Conservation (phyloP, 1,140 invertebrate species). For the Monochamus saltuarius region DNA sequence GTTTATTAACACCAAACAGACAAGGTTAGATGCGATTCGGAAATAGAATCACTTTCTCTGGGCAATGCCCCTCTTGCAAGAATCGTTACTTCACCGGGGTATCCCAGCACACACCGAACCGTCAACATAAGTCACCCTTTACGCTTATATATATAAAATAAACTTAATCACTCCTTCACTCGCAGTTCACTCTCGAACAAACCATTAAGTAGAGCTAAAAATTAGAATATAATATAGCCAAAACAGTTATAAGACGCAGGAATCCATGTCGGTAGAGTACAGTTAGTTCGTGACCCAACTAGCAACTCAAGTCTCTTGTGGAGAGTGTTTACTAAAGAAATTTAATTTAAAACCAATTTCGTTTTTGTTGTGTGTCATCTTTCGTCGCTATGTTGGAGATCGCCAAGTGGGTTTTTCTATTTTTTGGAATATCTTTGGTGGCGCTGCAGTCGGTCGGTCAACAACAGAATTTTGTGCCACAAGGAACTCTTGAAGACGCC, state of each 20-base stretch:
- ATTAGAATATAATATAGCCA: no score
- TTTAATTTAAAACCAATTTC: neutral
- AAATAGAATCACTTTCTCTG: conserved; percentile 23
- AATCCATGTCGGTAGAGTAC: no score
- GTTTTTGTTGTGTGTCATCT: neutral
- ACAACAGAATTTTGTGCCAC: conserved; percentile 54
- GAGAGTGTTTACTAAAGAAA: neutral
- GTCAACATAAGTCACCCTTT: no score
- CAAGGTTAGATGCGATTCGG: no score
- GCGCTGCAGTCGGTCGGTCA: conserved; percentile 54
- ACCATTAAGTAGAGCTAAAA: no score
- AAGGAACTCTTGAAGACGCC: conserved; percentile 32
- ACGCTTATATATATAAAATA: conserved; percentile 21
- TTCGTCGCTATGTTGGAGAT: conserved; percentile 43
- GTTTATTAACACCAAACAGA: conserved; percentile 7
- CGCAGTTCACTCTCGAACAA: conserved; percentile 5
- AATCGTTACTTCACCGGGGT: conserved; percentile 22
- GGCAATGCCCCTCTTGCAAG: conserved; percentile 26
- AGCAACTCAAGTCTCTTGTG: no score
- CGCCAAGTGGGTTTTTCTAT: conserved; percentile 55
- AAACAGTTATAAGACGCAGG: no score
- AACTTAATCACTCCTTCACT: conserved; percentile 1
- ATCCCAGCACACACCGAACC: conserved; percentile 7
- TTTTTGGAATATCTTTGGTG: conserved; percentile 50
- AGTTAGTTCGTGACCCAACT: no score